Evolutionary conservation across 2,113 vertebrate genomes (phyloP).

Genomic region (Sphyrna mokarran): DNA sequence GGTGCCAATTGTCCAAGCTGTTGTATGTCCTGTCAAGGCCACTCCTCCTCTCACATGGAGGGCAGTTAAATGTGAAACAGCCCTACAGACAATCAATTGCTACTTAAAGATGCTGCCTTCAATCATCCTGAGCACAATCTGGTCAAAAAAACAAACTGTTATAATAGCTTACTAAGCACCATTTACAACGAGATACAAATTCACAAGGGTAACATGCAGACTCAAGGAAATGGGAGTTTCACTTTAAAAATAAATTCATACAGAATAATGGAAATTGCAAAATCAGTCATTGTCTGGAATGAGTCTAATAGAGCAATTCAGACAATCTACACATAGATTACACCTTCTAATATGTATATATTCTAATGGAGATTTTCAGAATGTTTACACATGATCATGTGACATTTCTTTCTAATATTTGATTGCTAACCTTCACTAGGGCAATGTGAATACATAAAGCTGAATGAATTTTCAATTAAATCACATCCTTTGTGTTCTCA

Average conservation of each 20-base stretch:
- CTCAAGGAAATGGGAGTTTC: neutral
- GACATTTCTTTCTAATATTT: neutral
- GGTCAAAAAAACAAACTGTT: neutral
- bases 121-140: neutral
- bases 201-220: neutral
- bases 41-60: neutral
- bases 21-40: neutral
- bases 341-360: neutral
- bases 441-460: neutral
- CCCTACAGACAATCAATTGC: neutral
- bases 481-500: no score
- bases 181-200: neutral
- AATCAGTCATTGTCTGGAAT: neutral
- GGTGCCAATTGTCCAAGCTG: neutral
- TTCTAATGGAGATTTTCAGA: no score
- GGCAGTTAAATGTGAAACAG: neutral
- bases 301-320: neutral
- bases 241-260: neutral
- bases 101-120: neutral
- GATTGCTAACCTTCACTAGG: neutral
- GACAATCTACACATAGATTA: neutral
- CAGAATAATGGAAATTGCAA: neutral
- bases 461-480: no score
- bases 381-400: no score
- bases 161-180: neutral